Conservation (phyloP, 2,797 vertebrate genomes). For the Peromyscus eremicus region DNA sequence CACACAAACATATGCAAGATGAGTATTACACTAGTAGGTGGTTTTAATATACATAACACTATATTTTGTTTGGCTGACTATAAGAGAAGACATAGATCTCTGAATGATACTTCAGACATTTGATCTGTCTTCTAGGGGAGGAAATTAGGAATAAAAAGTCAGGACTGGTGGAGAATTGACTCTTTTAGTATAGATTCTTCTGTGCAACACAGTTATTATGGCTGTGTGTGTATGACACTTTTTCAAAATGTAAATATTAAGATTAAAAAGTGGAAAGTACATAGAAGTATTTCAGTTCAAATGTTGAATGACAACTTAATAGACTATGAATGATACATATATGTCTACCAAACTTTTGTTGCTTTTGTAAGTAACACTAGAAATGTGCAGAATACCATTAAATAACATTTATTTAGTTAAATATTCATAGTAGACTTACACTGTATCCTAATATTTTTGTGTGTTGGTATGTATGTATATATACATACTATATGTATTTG, state of each 20-base stretch:
- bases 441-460: constrained; percentile 15
- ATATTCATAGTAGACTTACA: background rate
- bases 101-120: background rate
- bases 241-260: constrained; percentile 41
- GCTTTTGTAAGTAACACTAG: constrained; percentile 5
- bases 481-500: background rate
- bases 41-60: background rate
- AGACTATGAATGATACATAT: background rate
- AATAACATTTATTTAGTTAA: constrained; percentile 6
- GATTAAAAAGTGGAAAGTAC: background rate
- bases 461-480: background rate
- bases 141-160: background rate
- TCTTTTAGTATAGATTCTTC: background rate
- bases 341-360: constrained; percentile 8
- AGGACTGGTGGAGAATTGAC: background rate
- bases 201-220: background rate
- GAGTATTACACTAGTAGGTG: background rate
- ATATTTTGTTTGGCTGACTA: background rate
- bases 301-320: constrained; percentile 5
- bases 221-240: background rate
- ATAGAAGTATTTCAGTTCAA: constrained; percentile 1
- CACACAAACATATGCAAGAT: constrained; percentile 12
- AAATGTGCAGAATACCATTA: background rate
- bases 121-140: background rate
- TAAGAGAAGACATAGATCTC: background rate